These are phyloP conservation scores for Lithodes maja DNA, from an alignment of 2,888 invertebrate genomes.

Conservation along the genomic window DNA sequence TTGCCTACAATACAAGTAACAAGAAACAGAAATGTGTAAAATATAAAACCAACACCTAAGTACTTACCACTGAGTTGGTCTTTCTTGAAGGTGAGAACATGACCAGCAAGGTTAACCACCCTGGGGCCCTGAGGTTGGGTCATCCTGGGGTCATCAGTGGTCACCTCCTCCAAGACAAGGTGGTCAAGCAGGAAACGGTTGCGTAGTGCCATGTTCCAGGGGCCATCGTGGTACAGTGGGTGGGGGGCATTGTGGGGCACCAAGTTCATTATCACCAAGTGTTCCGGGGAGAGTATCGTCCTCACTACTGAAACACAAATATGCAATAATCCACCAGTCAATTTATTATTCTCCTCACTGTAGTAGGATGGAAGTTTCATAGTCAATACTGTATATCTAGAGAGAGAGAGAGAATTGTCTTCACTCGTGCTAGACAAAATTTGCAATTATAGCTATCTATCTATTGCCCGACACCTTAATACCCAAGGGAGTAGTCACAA, in stretches of 20 bases:
- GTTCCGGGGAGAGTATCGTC: constrained; percentile 26
- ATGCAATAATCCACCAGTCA: background rate
- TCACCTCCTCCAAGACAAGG: constrained; percentile 3
- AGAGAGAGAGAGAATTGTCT: no score
- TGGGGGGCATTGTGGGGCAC: constrained; percentile 45
- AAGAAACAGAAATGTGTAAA: background rate
- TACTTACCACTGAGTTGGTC: constrained; percentile 8
- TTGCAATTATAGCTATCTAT: no score
- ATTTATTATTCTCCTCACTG: no score
- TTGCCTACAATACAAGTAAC: no score
- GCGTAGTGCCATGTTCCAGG: constrained; percentile 20
- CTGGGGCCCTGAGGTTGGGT: constrained; percentile 5
- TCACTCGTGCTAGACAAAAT: no score
- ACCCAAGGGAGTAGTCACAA: no score
- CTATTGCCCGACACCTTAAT: no score
- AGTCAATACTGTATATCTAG: no score
- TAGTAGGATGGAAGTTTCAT: no score
- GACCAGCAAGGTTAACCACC: constrained; percentile 17
- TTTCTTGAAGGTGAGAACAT: constrained; percentile 14
- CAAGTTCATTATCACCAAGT: constrained; percentile 36
- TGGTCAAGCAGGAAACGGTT: constrained; percentile 32
- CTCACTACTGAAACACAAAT: background rate
- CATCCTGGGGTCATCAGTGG: constrained; percentile 29
- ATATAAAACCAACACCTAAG: background rate
- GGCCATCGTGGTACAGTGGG: constrained; percentile 38